Evolutionary conservation across 2,888 invertebrate species (phyloP), one percentile per base, ranked within the genome.

Genomic region (Philereme vetulata): DNA sequence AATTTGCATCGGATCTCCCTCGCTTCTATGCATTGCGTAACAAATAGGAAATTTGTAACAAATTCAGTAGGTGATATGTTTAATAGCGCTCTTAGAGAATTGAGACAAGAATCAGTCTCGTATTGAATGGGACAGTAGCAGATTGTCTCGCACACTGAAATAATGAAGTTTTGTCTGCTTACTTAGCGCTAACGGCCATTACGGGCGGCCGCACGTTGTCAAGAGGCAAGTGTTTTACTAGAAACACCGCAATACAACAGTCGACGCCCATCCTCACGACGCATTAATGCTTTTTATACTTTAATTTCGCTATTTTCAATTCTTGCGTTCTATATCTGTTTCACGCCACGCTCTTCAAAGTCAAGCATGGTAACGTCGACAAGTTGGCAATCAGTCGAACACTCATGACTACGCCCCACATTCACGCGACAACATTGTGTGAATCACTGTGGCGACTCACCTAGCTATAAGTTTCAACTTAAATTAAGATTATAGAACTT

Each of bases 221-320:
- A 93, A 92, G 93, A 93, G 93, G 93, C 93, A 93, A 92, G 93
- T 93, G 81, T 92, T 92, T 90, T 92, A 92, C 88, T 93, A 92
- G 87, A 87, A 85, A 84, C 88, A 83, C 83, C 80, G 84, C 85
- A 82, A 79, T 74, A 81, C 82, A 81, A 82, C 84, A 80, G 86
- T 88, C 90, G 88, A 90, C 90, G 89, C 83, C 86, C 84, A 88
- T 88, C 87, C 83, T 84, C 87, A 87, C 84, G 85, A 87, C 85
- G 92, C 93, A 91, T 90, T 93, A 93, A 93, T 91, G 93, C 93
- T 93, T 93, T 80, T 86, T 86, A 88, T 82, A 78, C 75, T 84
- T 82, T 86, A 82, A 84, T 81, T 85, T 86, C 73, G 85, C 87
- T 88, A 84, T 84, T 81, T 82, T 85, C 83, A 81, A 81, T 76